Evolutionary conservation across 2,888 invertebrate genomes (phyloP), one percentile per base, ranked within the genome.

Genomic region (Megamerina dolium): DNA sequence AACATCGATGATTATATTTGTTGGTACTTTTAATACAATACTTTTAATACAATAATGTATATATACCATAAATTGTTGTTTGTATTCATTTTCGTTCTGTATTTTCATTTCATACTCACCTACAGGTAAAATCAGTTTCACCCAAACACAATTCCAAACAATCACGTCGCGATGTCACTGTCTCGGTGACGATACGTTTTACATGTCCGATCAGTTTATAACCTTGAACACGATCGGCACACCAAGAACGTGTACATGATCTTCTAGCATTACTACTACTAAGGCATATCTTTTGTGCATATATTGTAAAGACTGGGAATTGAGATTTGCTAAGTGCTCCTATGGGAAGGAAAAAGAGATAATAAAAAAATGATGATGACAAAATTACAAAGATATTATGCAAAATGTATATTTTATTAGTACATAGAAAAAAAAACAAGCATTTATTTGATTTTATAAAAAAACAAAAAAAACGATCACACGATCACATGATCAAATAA

Each of bases 291-390:
- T 93, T 93, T 75, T 93, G 91, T 47, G 91, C 91, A 79, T 93
- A 93, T 72, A 92, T 89, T 54, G 92, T 92, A 74, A 92, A 92
- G 53, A 92, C 92, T 26, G 92, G 93, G 75, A 92, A 92, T 73
- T 93, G 91, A 23, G 91, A 91, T 68, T 87, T 85, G 45, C 88
- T 87, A 60, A 93, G 74, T 30, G 91, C 89, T 68, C 89, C 91
- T 87, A 81, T 18, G 32, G 41, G n/a, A 32, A 14, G 16, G 3
- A 39, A 26, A 38, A 29, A 38, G 27, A 13, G 23, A 23, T 29
- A 17, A 19, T 27, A 16, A 20, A 30, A 9, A 29, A 16, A 41
- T 35, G 12, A 14, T 18, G 33, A 43, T 31, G 26, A 17, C 10
- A 18, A 33, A 31, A 33, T 26, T 33, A n/a, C n/a, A 44, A 38